Percentiles rank a stretch among this genome's conserved stretches.
phyloP scores from a whole-genome alignment of 2,113 vertebrate species.

The Falco punctatus region DNA sequence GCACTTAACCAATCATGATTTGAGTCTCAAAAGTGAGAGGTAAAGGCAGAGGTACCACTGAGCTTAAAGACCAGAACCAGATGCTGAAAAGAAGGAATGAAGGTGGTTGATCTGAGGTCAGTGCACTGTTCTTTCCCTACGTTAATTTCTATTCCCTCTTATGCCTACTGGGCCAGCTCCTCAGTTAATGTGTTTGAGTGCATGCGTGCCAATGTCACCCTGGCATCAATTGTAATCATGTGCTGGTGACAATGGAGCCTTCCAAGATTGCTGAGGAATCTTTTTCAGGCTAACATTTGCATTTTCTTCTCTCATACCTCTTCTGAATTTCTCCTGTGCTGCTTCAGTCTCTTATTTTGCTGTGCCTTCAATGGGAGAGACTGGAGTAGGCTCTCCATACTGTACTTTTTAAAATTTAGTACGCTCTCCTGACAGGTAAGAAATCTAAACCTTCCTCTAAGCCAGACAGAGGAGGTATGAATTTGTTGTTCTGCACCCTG shows the following conservation, averaged over 20 bases:
- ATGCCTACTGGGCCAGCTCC: not conserved
- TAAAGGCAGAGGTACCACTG: not conserved
- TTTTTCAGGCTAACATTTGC: not conserved
- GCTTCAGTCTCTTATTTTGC: not conserved
- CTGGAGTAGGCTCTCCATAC: not conserved
- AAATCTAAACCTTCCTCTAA: not conserved
- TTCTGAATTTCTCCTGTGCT: not conserved
- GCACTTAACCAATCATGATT: not conserved
- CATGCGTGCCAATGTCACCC: fast-evolving
- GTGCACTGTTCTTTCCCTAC: fast-evolving
- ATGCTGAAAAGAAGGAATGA: not conserved
- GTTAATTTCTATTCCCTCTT: not conserved
- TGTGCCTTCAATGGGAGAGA: not conserved
- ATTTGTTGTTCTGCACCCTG: not conserved
- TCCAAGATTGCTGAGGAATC: not conserved
- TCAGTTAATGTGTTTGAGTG: not conserved
- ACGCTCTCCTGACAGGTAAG: not conserved
- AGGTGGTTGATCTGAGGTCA: not conserved
- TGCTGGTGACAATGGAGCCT: not conserved
- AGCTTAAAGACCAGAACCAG: not conserved
- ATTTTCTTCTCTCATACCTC: not conserved
- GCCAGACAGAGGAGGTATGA: not conserved
- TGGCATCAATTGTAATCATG: not conserved
- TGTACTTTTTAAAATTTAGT: not conserved
- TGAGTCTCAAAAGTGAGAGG: not conserved